Evolutionary conservation across 2,113 vertebrate species (phyloP), one percentile per base, ranked within the genome.

Genomic region (Notothenia coriiceps): DNA sequence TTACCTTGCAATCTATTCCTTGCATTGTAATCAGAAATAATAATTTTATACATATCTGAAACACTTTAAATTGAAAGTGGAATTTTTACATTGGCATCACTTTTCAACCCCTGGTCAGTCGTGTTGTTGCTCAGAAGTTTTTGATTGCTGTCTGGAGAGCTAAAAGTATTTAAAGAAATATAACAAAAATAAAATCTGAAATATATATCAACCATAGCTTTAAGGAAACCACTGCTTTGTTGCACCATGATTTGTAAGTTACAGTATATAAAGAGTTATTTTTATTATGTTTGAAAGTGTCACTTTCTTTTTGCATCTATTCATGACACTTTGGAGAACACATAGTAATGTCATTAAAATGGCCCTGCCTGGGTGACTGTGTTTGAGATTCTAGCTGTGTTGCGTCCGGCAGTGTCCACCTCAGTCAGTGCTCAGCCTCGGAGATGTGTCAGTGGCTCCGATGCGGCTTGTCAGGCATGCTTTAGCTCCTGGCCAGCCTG

Each of bases 401-500:
- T 82, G 85, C 76, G 51, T 88, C 83, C 83, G 74, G 86, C 73
- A 72, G 86, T 90, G 88, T 94, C 92, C 87, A 90, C 88, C 90
- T 85, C 85, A 89, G 88, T 92, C 87, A 86, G 87, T 66, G 71
- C 86, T 88, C 89, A 89, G 83, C 85, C 83, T 87, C 73, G 55
- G 84, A 84, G 79, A 84, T 90, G 86, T 94, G 92, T 95, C 92
- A 94, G 91, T 86, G 79, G 85, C 86, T 93, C 85, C 77, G 90
- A 94, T 93, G 87, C 90, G 89, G 91, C 92, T 93, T 94, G 93
- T 95, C 94, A 94, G 92, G 84, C 91, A 93, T 93, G 89, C 90
- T 89, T 81, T 80, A 74, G 87, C 88, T 90, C 77, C 83, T 72
- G 82, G 88, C 84, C 83, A 68, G 84, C 87, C 77, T 46, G 71